A percentile compares a stretch with the other conserved stretches of the same genome.
These are phyloP conservation scores for Caenorhabditis sp. DNA, from an alignment of 2,888 invertebrate species.

Conservation along the genomic window DNA sequence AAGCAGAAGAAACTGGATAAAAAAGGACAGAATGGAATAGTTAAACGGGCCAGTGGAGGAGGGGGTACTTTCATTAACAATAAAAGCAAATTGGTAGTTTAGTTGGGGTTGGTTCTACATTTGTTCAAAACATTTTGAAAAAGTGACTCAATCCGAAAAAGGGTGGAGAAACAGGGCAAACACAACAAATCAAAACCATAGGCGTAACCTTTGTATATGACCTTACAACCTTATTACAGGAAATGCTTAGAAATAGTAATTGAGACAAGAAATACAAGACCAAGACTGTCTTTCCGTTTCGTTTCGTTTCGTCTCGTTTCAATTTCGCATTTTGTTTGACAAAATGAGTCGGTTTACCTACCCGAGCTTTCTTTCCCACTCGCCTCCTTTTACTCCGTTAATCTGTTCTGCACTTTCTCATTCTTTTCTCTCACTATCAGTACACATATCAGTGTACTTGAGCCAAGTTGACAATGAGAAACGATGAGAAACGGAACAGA, in stretches of 20 bases:
- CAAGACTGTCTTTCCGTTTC: too few relatives aligned
- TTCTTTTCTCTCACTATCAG: slow-evolving; percentile 39
- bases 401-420: slow-evolving; percentile 30
- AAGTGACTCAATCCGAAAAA: too few relatives aligned
- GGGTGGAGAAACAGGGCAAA: too few relatives aligned
- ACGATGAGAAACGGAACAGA: too few relatives aligned
- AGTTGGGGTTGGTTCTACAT: too few relatives aligned
- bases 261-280: neutral
- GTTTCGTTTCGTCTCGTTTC: slow-evolving; percentile 14
- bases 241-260: neutral
- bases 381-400: slow-evolving; percentile 24
- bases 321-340: slow-evolving; percentile 43
- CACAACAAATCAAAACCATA: too few relatives aligned
- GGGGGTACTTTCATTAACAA: neutral
- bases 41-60: too few relatives aligned
- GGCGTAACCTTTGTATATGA: too few relatives aligned
- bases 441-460: slow-evolving; percentile 61
- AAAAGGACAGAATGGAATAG: neutral
- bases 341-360: slow-evolving; percentile 43
- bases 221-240: too few relatives aligned
- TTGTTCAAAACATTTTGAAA: too few relatives aligned
- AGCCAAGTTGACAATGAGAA: too few relatives aligned
- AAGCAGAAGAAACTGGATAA: slow-evolving; percentile 19
- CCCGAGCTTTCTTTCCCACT: slow-evolving; percentile 6
- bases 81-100: slow-evolving; percentile 7